Percentiles rank a stretch among this genome's conserved stretches.
Evolutionary conservation across 2,113 vertebrate species (phyloP).

Genomic region (Siniperca knerii): DNA sequence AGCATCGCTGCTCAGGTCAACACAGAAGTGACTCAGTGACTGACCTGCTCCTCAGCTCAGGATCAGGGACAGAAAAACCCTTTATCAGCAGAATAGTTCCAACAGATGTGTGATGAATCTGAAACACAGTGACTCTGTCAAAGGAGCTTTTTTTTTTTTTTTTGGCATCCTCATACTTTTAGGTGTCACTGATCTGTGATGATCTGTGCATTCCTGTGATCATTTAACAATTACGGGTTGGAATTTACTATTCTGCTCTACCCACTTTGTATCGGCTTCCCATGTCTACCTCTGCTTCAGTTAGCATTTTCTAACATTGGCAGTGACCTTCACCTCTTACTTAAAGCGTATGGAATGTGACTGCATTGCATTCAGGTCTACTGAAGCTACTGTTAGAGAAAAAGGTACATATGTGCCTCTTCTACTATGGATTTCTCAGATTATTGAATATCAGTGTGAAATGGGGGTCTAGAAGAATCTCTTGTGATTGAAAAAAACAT

Average conservation of each 20-base stretch:
- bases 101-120: not conserved
- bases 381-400: not conserved
- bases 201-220: not conserved
- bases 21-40: slow-evolving; percentile 75
- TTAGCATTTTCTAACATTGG: not conserved
- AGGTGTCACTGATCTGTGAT: not conserved
- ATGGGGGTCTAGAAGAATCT: not conserved
- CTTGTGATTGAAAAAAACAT: not conserved
- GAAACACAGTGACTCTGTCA: not conserved
- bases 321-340: not conserved
- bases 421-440: not conserved
- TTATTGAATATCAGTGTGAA: not conserved
- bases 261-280: not conserved
- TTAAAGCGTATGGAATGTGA: not conserved
- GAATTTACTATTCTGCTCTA: not conserved
- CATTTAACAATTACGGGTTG: not conserved
- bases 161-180: not conserved
- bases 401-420: not conserved
- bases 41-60: slow-evolving; percentile 75
- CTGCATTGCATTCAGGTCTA: not conserved
- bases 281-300: not conserved
- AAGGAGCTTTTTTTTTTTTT: not conserved
- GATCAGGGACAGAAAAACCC: not conserved
- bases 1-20: slow-evolving; percentile 84
- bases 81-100: too few species aligned